Conservation (phyloP, 1,140 invertebrate species). For the Camponotus pennsylvanicus region DNA sequence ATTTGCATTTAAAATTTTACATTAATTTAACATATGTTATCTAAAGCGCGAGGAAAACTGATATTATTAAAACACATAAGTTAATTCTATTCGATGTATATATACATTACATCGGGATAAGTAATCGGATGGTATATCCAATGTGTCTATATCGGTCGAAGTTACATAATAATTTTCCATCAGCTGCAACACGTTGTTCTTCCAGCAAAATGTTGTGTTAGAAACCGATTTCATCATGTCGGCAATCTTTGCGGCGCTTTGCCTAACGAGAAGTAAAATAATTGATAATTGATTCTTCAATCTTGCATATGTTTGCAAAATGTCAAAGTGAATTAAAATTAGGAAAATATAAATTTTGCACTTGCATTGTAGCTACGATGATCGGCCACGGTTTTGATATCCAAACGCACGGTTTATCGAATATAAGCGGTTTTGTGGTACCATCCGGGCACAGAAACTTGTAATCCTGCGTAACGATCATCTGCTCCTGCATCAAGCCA, state of each 20-base stretch:
- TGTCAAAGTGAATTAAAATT: too few relatives aligned
- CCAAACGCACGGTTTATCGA: slow-evolving; percentile 90
- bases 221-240: slow-evolving; percentile 84
- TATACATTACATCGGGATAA: slow-evolving; percentile 71
- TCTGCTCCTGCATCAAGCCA: slow-evolving; percentile 38
- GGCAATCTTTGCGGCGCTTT: slow-evolving; percentile 87
- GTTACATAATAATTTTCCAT: slow-evolving; percentile 83
- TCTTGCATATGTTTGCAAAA: not conserved
- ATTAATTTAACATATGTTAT: too few relatives aligned
- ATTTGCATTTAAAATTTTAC: too few relatives aligned
- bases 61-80: too few relatives aligned
- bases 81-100: not conserved
- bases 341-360: not conserved
- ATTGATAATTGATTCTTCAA: slow-evolving; percentile 50
- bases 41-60: too few relatives aligned
- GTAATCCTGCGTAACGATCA: slow-evolving; percentile 85
- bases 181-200: slow-evolving; percentile 86
- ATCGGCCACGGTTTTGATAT: slow-evolving; percentile 92
- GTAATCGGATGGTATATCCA: slow-evolving; percentile 68
- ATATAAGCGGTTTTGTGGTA: slow-evolving; percentile 87
- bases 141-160: slow-evolving; percentile 51
- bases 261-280: slow-evolving; percentile 80
- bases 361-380: slow-evolving; percentile 86
- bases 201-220: slow-evolving; percentile 83
- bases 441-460: slow-evolving; percentile 94